Percentiles rank a stretch among this genome's conserved stretches.
Evolutionary conservation across 2,888 invertebrate species (phyloP).

Genomic region (Plagiodera versicolora): DNA sequence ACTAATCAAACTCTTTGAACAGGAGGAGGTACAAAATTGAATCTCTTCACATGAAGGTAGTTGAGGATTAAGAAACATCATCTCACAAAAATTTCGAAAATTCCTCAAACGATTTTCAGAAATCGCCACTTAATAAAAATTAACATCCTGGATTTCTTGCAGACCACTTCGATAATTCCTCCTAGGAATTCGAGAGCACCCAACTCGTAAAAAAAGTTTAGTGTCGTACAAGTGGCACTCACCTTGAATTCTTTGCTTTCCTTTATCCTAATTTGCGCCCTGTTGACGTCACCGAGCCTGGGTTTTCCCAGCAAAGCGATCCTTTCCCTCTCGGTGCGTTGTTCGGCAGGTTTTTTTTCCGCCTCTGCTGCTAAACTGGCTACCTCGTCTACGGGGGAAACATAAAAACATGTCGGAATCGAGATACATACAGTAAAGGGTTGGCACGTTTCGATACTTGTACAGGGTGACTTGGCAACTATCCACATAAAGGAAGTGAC

Average conservation of each 20-base stretch:
- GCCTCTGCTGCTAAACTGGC: slow-evolving; percentile 66
- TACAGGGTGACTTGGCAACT: too few species aligned
- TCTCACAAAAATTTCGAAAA: too few species aligned
- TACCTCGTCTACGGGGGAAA: slow-evolving; percentile 58
- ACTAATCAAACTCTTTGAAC: too few species aligned
- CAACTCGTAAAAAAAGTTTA: background rate
- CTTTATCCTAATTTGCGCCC: slow-evolving; percentile 87
- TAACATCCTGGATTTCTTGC: background rate
- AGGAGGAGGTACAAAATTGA: too few species aligned
- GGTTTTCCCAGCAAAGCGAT: slow-evolving; percentile 91
- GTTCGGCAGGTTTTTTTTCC: slow-evolving; percentile 66
- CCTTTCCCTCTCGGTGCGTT: slow-evolving; percentile 79
- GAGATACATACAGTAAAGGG: too few species aligned
- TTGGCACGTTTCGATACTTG: too few species aligned
- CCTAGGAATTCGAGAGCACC: background rate
- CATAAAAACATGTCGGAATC: too few species aligned
- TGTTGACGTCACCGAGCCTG: slow-evolving; percentile 82
- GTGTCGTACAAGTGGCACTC: slow-evolving; percentile 39
- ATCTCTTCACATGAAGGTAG: too few species aligned
- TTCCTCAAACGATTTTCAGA: background rate
- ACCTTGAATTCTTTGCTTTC: slow-evolving; percentile 99
- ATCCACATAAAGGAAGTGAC: too few species aligned
- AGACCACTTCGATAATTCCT: background rate
- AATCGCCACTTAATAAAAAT: background rate
- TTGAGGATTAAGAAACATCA: too few species aligned